Percentiles rank a stretch among this genome's conserved stretches.
phyloP scores from a whole-genome alignment of 2,113 vertebrate species.

The Eulemur rufifrons region DNA sequence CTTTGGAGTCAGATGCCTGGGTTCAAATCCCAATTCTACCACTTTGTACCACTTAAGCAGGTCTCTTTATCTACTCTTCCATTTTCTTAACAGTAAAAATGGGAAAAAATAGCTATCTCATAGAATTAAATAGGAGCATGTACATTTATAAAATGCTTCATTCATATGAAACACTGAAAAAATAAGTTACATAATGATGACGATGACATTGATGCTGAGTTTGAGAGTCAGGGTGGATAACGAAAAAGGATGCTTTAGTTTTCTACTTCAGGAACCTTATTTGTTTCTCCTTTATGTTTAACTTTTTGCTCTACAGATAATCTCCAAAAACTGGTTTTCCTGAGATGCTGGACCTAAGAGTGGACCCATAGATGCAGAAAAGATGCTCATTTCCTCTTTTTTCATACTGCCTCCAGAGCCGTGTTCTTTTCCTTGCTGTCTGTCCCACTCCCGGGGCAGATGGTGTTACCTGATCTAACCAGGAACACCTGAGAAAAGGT shows the following conservation, averaged over 20 bases:
- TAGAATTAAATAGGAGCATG: neutral
- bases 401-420: neutral
- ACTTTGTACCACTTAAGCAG: neutral
- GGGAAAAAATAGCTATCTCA: neutral
- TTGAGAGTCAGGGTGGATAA: neutral
- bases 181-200: neutral
- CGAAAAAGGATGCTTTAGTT: neutral
- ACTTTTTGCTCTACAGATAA: neutral
- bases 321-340: neutral
- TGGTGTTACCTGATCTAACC: neutral
- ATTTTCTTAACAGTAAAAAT: neutral
- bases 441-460: neutral
- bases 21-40: neutral
- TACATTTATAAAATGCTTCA: neutral
- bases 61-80: neutral
- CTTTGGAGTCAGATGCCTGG: neutral
- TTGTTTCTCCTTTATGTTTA: neutral
- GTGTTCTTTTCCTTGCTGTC: neutral
- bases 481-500: neutral
- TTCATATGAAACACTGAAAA: neutral
- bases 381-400: neutral
- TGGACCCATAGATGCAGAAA: neutral
- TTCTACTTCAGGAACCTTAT: neutral
- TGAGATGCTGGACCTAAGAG: neutral
- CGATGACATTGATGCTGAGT: neutral